A percentile compares a stretch with the other conserved stretches of the same genome.
These are phyloP conservation scores for Euschistus heros DNA, from an alignment of 1,140 invertebrate genomes.

Conservation along the genomic window DNA sequence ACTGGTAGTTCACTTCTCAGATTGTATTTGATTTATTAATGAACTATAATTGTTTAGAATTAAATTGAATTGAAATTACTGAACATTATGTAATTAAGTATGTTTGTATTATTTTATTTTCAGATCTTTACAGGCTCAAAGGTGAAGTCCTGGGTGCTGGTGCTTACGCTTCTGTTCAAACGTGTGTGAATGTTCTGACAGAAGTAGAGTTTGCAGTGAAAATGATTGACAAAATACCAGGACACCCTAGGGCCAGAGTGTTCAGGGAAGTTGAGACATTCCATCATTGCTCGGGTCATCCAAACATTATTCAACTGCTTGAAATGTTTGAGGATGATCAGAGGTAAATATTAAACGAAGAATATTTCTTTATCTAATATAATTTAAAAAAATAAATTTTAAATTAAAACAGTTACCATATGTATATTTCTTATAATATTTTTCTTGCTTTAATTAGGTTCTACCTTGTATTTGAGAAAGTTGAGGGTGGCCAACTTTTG, in stretches of 20 bases:
- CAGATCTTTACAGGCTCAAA: slow-evolving; percentile 89
- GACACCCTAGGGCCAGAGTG: slow-evolving; percentile 81
- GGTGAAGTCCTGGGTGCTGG: slow-evolving; percentile 92
- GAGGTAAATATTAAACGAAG: slow-evolving; percentile 36
- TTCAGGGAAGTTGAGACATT: slow-evolving; percentile 98
- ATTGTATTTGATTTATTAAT: no score
- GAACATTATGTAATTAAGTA: not conserved
- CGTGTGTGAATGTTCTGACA: slow-evolving; percentile 81
- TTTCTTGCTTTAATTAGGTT: slow-evolving; percentile 43
- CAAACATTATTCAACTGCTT: slow-evolving; percentile 92
- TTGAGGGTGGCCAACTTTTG: slow-evolving; percentile 83
- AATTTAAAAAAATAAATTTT: not conserved
- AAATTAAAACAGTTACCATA: no score
- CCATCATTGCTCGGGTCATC: slow-evolving; percentile 91
- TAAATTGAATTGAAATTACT: not conserved
- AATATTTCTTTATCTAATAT: not conserved
- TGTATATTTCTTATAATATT: no score
- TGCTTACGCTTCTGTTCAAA: slow-evolving; percentile 91
- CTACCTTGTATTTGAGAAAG: slow-evolving; percentile 92
- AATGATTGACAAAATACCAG: slow-evolving; percentile 91
- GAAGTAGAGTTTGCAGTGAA: slow-evolving; percentile 94
- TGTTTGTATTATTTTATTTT: slow-evolving; percentile 31
- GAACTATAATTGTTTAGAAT: no score
- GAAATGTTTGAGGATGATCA: slow-evolving; percentile 97
- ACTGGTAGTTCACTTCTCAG: not conserved